Base-by-base conservation (phyloP, 92 coral and sea anemone species). In the Epizoanthus stellaris region DNA sequence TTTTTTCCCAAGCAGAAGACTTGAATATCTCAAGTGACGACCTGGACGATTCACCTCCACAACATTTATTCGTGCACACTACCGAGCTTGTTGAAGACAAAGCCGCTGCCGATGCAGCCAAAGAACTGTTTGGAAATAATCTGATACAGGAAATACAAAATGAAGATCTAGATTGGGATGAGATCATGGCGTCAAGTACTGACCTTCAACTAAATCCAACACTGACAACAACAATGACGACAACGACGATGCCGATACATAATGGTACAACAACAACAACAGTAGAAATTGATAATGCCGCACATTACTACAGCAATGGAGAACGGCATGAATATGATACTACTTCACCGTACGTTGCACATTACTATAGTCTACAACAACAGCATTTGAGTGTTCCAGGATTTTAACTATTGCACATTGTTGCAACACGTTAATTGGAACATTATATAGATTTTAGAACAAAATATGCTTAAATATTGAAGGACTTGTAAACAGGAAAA, bases 101-200 rank as follows among this genome's bases (percentile, higher is more conserved):
- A 23, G 99, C 99, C 43, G 98, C 95, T 13, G 98, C 99, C 12
- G 99, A 97, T 84, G 99, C 99, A 20, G 99, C 99, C 3, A 97
- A 97, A 81, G 99, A 97, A 84, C 91, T 97, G 81, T 97, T 97
- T 85, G 99, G 99, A 45, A 97, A 97, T 68, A 94, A 95, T 69
- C 82, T 97, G 19, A 94, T 97, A 66, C 98, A 97, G 57, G 99
- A 97, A 73, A 97, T 97, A 57, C 98, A 97, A 74, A 92, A 95
- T 20, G 99, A 97, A 47, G 98, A 92, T 36, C 89, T 97, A 3
- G 98, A 94, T 65, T 97, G 99, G 99, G 99, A 97, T 72, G 99
- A 97, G 53, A 97, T 97, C 73, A 97, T 97, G 81, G 95, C 99
- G 2, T 95, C 97, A 58, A 88, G 97, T 36, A 91, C 95, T 0